Evolutionary conservation across 2,113 vertebrate genomes (phyloP).

Genomic region (Ursus arctos): DNA sequence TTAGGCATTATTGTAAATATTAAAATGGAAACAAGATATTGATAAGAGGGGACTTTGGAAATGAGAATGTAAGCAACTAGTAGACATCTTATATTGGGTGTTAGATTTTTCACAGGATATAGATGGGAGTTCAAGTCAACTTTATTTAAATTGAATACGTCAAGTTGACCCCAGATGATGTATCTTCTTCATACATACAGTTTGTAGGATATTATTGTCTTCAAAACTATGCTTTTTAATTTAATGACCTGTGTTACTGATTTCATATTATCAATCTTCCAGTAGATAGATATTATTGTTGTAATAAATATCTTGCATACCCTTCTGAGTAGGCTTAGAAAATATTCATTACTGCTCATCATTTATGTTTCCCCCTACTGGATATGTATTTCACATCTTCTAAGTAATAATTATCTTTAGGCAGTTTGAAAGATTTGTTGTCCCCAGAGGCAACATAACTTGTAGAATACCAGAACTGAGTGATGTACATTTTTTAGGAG

Average conservation of each 20-base stretch:
- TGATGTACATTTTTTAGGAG: background rate
- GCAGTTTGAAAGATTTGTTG: background rate
- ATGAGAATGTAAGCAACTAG: background rate
- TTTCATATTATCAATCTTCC: background rate
- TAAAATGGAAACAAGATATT: background rate
- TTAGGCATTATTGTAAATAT: background rate
- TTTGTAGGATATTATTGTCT: background rate
- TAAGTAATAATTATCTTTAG: background rate
- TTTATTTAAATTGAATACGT: constrained; percentile 8
- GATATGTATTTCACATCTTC: background rate
- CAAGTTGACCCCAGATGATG: background rate
- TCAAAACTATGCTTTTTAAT: background rate
- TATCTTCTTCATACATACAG: background rate
- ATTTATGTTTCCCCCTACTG: background rate
- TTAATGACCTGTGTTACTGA: background rate
- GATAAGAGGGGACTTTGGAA: background rate
- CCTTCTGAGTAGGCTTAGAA: background rate
- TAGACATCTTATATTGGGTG: background rate
- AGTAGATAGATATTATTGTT: background rate
- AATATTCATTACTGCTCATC: background rate
- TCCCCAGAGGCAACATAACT: background rate
- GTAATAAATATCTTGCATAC: background rate
- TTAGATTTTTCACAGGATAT: background rate
- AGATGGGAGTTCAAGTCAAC: background rate
- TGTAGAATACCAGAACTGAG: background rate